Percentiles rank a stretch among this genome's conserved stretches.
These are phyloP conservation scores for Lapara coniferarum DNA, from an alignment of 2,888 invertebrate species.

Conservation along the genomic window DNA sequence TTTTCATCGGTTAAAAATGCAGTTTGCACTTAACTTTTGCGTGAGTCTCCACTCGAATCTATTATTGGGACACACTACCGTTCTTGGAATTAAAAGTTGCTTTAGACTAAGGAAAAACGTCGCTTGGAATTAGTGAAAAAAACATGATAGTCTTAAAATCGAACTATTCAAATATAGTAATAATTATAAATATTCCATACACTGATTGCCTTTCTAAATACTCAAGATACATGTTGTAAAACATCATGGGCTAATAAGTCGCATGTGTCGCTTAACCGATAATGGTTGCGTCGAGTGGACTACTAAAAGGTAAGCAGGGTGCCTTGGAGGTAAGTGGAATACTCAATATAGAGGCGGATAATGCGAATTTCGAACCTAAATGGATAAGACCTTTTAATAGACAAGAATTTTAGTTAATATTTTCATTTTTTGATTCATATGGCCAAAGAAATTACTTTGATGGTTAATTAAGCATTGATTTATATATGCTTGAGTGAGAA, in stretches of 20 bases:
- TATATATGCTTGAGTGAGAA: neutral
- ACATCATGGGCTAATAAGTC: neutral
- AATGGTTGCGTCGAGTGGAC: constrained; percentile 10
- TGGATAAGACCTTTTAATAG: neutral
- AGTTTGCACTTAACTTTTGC: too few relatives aligned
- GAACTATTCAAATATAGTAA: too few relatives aligned
- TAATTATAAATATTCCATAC: too few relatives aligned
- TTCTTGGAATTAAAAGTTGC: too few relatives aligned
- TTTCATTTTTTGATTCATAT: neutral
- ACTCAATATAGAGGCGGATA: neutral
- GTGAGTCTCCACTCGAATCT: too few relatives aligned
- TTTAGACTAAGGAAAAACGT: too few relatives aligned
- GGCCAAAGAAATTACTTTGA: too few relatives aligned
- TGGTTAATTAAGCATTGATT: too few relatives aligned
- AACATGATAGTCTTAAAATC: too few relatives aligned
- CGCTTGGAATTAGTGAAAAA: too few relatives aligned
- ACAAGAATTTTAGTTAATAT: neutral
- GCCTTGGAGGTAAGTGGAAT: neutral
- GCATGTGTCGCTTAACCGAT: constrained; percentile 11
- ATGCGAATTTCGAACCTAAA: neutral
- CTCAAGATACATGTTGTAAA: neutral
- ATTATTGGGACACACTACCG: too few relatives aligned
- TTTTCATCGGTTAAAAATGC: too few relatives aligned
- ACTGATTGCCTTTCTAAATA: neutral
- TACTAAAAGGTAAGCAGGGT: neutral